These are phyloP conservation scores for Noctua janthina DNA, from an alignment of 2,888 invertebrate genomes.

Conservation along the genomic window DNA sequence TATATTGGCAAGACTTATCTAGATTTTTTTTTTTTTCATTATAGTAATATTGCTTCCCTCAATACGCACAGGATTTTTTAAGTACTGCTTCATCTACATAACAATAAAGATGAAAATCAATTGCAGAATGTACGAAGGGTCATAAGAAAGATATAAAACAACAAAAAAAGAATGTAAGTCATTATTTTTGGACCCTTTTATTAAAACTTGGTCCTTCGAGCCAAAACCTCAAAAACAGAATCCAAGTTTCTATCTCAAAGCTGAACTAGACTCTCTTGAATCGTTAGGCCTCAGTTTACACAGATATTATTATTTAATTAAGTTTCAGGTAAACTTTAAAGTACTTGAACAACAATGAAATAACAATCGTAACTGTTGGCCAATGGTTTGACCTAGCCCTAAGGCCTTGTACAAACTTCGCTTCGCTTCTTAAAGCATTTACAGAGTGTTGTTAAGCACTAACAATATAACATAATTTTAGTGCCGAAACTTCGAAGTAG, in stretches of 20 bases:
- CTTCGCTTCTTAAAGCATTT: constrained; percentile 38
- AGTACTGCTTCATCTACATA: background rate
- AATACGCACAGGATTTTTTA: too few species aligned
- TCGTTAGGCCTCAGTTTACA: constrained; percentile 7
- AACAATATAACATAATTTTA: constrained; percentile 45
- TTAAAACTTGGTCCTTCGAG: background rate
- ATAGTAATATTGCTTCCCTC: too few species aligned
- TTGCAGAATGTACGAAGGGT: background rate
- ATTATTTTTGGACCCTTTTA: too few species aligned
- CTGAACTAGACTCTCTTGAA: background rate
- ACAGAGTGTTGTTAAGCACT: constrained; percentile 40
- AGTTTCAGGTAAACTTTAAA: constrained; percentile 31
- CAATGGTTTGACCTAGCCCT: constrained; percentile 47
- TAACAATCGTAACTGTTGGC: constrained; percentile 38
- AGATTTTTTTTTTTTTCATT: too few species aligned
- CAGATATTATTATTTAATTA: constrained; percentile 17
- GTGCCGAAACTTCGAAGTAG: constrained; percentile 25
- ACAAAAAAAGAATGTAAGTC: too few species aligned
- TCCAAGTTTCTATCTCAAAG: background rate
- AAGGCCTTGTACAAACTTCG: constrained; percentile 49
- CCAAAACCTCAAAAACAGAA: background rate
- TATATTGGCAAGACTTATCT: too few species aligned
- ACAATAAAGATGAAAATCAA: background rate
- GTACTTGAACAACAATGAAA: constrained; percentile 25
- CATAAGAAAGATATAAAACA: too few species aligned